These are phyloP conservation scores for Ichneumoninae sp. DNA, from an alignment of 2,888 invertebrate species.

Conservation along the genomic window DNA sequence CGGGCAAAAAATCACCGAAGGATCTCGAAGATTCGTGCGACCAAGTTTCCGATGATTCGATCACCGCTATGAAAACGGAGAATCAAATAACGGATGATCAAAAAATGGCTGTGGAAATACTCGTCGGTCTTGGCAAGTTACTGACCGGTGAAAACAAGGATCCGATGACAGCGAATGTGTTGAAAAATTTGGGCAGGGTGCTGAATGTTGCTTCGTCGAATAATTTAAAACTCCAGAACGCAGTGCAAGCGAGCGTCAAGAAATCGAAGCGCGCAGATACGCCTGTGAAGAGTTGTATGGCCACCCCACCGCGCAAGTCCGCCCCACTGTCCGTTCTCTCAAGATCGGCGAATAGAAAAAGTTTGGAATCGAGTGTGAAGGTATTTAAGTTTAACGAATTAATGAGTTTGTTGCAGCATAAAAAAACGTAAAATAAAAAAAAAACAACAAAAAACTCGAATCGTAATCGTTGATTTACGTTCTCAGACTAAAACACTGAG, in stretches of 20 bases:
- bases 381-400: slow-evolving; percentile 37
- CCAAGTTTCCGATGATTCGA: slow-evolving; percentile 45
- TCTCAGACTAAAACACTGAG: slow-evolving; percentile 56
- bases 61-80: slow-evolving; percentile 33
- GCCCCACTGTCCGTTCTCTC: slow-evolving; percentile 38
- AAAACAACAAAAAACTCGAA: neutral
- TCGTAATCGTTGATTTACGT: slow-evolving; percentile 14
- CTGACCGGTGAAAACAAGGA: slow-evolving; percentile 72
- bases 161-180: slow-evolving; percentile 68
- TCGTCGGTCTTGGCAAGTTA: slow-evolving; percentile 74
- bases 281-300: slow-evolving; percentile 50
- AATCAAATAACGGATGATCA: slow-evolving; percentile 67
- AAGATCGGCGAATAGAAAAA: slow-evolving; percentile 54
- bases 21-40: slow-evolving; percentile 37
- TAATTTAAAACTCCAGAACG: slow-evolving; percentile 48
- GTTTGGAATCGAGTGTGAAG: slow-evolving; percentile 57
- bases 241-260: slow-evolving; percentile 15
- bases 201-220: slow-evolving; percentile 71
- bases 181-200: slow-evolving; percentile 74
- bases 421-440: neutral
- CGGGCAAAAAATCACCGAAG: slow-evolving; percentile 9
- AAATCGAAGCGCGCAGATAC: slow-evolving; percentile 33
- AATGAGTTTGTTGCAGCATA: neutral
- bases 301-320: slow-evolving; percentile 51
- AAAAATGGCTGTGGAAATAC: slow-evolving; percentile 72